A percentile compares a stretch with the other conserved stretches of the same genome.
Conservation (phyloP, 1,140 invertebrate species). For the Brachionus rotundiformis region DNA sequence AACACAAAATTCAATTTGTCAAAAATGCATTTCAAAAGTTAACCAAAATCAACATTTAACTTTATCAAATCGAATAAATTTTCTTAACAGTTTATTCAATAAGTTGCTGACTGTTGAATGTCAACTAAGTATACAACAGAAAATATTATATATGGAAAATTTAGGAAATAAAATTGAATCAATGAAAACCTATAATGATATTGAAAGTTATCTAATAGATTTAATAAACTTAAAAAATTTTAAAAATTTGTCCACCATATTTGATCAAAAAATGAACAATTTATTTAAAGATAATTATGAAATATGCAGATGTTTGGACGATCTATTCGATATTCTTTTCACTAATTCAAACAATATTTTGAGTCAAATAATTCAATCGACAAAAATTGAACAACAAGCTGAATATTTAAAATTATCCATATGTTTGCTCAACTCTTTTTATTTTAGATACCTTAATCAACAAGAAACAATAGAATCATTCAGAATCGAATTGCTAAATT, state of each 20-base stretch:
- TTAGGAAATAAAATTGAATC: not conserved
- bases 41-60: not conserved
- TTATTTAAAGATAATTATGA: not conserved
- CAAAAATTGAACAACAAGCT: not conserved
- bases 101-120: not conserved
- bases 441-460: not conserved
- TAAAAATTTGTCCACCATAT: not conserved
- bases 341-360: not conserved
- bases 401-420: not conserved
- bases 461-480: slow-evolving; percentile 6
- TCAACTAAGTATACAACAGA: not conserved
- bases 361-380: not conserved
- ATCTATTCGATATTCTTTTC: not conserved
- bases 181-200: not conserved
- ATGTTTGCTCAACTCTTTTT: not conserved
- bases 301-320: not conserved
- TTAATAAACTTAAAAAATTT: not conserved
- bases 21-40: not conserved
- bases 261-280: not conserved
- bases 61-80: not conserved
- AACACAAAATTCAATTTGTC: not conserved
- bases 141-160: not conserved
- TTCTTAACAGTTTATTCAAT: not conserved
- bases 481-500: not conserved
- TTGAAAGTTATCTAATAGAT: not conserved